phyloP scores from a whole-genome alignment of 2,113 vertebrate species.

The Bungarus multicinctus region DNA sequence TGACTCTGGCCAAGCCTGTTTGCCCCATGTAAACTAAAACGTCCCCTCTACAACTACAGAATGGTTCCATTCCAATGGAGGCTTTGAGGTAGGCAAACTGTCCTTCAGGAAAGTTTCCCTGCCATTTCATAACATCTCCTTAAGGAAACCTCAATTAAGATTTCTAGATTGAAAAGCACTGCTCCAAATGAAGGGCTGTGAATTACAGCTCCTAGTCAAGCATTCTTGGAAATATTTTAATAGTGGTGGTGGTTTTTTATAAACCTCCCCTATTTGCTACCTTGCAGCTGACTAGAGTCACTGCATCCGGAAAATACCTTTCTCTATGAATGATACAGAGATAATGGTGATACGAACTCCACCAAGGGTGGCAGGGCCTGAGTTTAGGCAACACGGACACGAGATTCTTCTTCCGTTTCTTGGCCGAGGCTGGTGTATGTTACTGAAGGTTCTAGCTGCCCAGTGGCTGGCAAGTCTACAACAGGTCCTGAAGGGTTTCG shows the following conservation, averaged over 20 bases:
- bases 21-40: neutral
- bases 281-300: conserved; percentile 67
- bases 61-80: neutral
- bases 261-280: conserved; percentile 74
- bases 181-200: conserved; percentile 35
- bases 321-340: conserved; percentile 79
- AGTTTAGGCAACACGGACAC: conserved; percentile 78
- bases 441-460: conserved; percentile 86
- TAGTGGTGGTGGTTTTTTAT: conserved; percentile 35
- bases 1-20: neutral
- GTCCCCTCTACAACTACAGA: neutral
- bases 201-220: conserved; percentile 48
- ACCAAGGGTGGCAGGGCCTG: conserved; percentile 54
- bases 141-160: neutral
- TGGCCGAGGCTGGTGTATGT: conserved; percentile 90
- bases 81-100: neutral
- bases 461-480: conserved; percentile 70
- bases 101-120: neutral
- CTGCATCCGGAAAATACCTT: conserved; percentile 78
- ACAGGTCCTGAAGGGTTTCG: conserved; percentile 84
- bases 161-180: conserved; percentile 4
- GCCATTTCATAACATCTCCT: neutral
- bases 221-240: conserved; percentile 40
- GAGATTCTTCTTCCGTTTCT: conserved; percentile 86
- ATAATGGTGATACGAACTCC: conserved; percentile 66